These are phyloP conservation scores for Trissolcus brochymenae DNA, from an alignment of 2,888 invertebrate genomes.

Conservation along the genomic window DNA sequence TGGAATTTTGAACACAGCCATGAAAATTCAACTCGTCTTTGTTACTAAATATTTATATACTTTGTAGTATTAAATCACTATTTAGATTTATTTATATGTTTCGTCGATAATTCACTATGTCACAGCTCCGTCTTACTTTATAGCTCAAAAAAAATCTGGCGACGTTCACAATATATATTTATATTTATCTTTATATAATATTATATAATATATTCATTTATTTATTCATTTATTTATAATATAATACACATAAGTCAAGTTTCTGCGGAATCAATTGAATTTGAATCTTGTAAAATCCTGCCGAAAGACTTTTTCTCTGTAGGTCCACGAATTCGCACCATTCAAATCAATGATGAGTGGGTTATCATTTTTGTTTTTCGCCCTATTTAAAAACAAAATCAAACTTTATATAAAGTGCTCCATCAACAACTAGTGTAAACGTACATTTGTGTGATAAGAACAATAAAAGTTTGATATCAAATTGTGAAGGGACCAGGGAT, in stretches of 20 bases:
- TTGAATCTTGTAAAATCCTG: constrained; percentile 47
- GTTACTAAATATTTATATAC: constrained; percentile 71
- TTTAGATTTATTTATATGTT: constrained; percentile 67
- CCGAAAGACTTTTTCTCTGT: constrained; percentile 25
- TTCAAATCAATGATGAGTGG: neutral
- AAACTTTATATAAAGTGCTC: constrained; percentile 13
- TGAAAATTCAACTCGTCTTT: constrained; percentile 54
- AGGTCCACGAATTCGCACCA: constrained; percentile 8
- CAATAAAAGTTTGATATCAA: constrained; percentile 9
- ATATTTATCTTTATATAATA: constrained; percentile 28
- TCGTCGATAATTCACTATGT: constrained; percentile 73
- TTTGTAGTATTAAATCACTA: constrained; percentile 68
- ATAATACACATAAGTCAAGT: constrained; percentile 51
- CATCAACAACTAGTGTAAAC: constrained; percentile 34
- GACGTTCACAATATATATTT: constrained; percentile 31
- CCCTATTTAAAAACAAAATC: constrained; percentile 2
- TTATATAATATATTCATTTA: constrained; percentile 32
- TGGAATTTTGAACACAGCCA: constrained; percentile 56
- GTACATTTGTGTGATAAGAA: too few species aligned
- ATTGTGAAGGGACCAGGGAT: constrained; percentile 2
- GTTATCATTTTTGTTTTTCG: neutral
- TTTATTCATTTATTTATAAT: constrained; percentile 42
- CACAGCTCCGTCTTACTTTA: constrained; percentile 71
- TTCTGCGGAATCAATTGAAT: constrained; percentile 46
- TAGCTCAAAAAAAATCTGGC: constrained; percentile 66